Evolutionary conservation across 2,888 invertebrate genomes (phyloP), one percentile per base, ranked within the genome.

Genomic region (Xestobium rufovillosum): DNA sequence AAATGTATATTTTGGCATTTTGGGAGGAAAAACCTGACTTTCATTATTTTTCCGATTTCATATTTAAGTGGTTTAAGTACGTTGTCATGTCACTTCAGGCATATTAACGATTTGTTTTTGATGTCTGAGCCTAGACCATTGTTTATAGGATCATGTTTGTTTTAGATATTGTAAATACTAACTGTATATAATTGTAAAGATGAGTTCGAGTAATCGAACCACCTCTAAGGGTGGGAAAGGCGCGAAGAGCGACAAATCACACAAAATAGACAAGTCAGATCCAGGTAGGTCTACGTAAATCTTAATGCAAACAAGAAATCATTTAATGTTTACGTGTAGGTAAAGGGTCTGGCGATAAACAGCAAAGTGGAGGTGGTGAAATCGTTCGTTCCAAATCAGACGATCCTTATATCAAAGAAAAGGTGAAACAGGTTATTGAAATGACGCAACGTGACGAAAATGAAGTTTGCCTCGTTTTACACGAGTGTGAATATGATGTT

Each of bases 401-500:
- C 46, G 78, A 79, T 59, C 71, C 75, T 36, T 68, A 70, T 44
- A 63, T 79, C 37, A 72, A 73, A 57, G 73, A 75, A 12, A 76
- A 83, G 69, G 85, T 92, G 47, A 76, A 78, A 55, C 80, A 83
- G 68, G 74, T 92, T 46, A 85, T 91, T 76, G 92, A 92, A 63
- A 80, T 90, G 75, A 92, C 94, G 37, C 80, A 85, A 53, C 82
- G 85, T 58, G 78, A 86, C 35, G 87, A 89, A 62, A 92, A 92
- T 63, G 89, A 90, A 67, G 91, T 88, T 36, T 84, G 86, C 58
- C 83, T 89, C 62, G 94, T 92, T 42, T 76, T 96, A 39, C 87
- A 92, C 64, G 94, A 95, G 71, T 84, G 86, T 57, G 89, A 92
- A 69, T 82, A 88, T 64, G 91, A 95, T 69, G 70, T 86, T 61